Evolutionary conservation across 2,888 invertebrate genomes (phyloP).

Genomic region (Atethmia centrago): DNA sequence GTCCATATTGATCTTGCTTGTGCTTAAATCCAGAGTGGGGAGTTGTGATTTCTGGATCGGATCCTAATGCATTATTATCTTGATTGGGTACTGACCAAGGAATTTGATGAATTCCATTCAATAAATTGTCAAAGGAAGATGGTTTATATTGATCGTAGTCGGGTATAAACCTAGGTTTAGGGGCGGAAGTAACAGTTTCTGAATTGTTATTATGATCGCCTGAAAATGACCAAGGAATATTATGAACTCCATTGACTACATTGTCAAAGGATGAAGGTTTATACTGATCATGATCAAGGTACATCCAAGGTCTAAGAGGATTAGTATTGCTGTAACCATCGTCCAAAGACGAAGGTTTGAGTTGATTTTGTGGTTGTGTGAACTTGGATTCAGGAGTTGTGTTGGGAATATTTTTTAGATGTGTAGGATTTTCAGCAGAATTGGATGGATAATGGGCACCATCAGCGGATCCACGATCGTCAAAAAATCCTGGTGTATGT

Average conservation of each 20-base stretch:
- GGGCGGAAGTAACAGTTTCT: neutral
- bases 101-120: conserved; percentile 15
- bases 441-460: neutral
- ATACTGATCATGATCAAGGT: conserved; percentile 15
- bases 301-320: conserved; percentile 9
- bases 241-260: conserved; percentile 10
- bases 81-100: neutral
- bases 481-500: neutral
- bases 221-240: conserved; percentile 17
- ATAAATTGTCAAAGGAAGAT: conserved; percentile 4
- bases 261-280: conserved; percentile 16
- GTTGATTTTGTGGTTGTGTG: conserved; percentile 9
- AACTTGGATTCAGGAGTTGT: neutral
- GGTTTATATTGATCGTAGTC: conserved; percentile 18
- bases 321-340: conserved; percentile 1
- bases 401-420: neutral
- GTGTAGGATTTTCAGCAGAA: neutral
- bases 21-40: neutral
- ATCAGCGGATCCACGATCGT: neutral
- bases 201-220: neutral
- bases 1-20: neutral
- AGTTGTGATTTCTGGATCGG: neutral
- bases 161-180: neutral
- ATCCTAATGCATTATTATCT: conserved; percentile 8
- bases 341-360: neutral